Evolutionary conservation across 2,797 vertebrate species (phyloP).

Genomic region (Clarias laeviceps): DNA sequence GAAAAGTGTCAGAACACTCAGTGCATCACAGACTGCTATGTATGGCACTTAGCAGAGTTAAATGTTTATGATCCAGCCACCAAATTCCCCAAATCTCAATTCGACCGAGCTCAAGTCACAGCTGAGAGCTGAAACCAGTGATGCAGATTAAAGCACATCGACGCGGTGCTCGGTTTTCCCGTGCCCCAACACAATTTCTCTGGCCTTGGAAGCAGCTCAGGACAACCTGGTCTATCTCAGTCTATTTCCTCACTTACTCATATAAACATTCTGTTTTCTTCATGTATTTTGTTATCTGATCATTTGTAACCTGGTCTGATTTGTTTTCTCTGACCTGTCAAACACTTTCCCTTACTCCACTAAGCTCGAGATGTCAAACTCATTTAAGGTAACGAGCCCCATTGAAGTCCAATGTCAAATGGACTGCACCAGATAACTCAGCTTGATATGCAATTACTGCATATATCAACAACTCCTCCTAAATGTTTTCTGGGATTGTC

Average conservation of each 20-base stretch:
- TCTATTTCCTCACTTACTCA: background rate
- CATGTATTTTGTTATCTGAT: background rate
- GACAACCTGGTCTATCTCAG: background rate
- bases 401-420: background rate
- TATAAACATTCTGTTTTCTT: background rate
- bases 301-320: background rate
- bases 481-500: background rate
- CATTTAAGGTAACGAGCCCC: background rate
- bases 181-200: conserved; percentile 10
- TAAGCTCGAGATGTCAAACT: background rate
- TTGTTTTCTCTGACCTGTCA: background rate
- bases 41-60: too few species aligned
- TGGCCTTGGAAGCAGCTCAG: background rate
- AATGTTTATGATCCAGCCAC: too few species aligned
- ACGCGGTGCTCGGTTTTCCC: conserved; percentile 25
- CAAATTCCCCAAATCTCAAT: too few species aligned
- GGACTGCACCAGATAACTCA: background rate
- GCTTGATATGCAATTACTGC: background rate
- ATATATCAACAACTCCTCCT: background rate
- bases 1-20: too few species aligned
- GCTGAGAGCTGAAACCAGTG: conserved; percentile 38
- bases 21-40: too few species aligned
- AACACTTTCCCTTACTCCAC: background rate
- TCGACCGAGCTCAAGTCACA: conserved; percentile 35
- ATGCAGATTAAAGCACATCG: conserved; percentile 30